Evolutionary conservation across 2,113 vertebrate species (phyloP).

Genomic region (Apeltes quadracus): DNA sequence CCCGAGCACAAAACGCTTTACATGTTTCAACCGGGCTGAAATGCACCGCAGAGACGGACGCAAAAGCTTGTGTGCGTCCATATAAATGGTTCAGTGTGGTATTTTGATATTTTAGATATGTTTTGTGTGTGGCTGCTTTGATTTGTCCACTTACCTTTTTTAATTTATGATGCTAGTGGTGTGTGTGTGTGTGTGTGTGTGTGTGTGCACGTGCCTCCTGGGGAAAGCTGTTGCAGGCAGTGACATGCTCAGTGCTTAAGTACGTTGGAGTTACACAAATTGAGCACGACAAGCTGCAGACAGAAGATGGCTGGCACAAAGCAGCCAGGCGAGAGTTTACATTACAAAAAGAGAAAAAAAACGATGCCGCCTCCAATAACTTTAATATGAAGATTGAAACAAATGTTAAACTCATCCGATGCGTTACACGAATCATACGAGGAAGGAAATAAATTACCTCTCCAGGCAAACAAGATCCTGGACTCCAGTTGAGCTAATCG

Average conservation of each 20-base stretch:
- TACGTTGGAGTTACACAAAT: constrained; percentile 64
- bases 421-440: neutral
- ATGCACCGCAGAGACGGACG: constrained; percentile 31
- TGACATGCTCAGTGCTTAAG: constrained; percentile 49
- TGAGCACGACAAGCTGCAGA: constrained; percentile 67
- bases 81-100: constrained; percentile 26
- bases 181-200: constrained; percentile 11
- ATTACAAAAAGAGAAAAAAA: constrained; percentile 17
- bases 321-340: constrained; percentile 38
- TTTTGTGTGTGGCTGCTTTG: constrained; percentile 15
- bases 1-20: constrained; percentile 49
- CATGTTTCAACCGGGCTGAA: constrained; percentile 46
- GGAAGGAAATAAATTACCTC: neutral
- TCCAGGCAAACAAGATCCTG: neutral
- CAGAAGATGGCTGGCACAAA: constrained; percentile 53
- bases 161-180: constrained; percentile 6
- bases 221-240: constrained; percentile 53
- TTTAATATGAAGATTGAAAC: neutral
- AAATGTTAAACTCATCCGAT: neutral
- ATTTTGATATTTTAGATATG: constrained; percentile 37
- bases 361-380: neutral
- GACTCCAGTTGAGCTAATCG: neutral
- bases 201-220: constrained; percentile 11
- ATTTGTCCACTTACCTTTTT: constrained; percentile 45
- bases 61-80: constrained; percentile 4